These are phyloP conservation scores for Sinhomidia bicolor DNA, from an alignment of 2,888 invertebrate genomes.

Conservation along the genomic window DNA sequence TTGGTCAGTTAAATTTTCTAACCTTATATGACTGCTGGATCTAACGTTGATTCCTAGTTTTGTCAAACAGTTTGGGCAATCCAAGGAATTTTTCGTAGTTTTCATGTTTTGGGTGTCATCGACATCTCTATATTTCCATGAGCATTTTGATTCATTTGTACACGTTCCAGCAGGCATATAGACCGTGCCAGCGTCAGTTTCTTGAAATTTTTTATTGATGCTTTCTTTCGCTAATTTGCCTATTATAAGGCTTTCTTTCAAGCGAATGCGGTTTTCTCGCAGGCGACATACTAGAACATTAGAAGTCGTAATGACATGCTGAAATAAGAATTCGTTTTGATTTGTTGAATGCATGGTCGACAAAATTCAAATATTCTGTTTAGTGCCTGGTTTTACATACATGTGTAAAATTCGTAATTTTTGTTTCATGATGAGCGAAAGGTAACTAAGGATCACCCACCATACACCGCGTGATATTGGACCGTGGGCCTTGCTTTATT, in stretches of 20 bases:
- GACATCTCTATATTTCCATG: too few relatives aligned
- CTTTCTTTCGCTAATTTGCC: not conserved
- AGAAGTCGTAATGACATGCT: not conserved
- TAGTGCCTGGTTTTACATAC: too few relatives aligned
- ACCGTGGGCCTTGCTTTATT: too few relatives aligned
- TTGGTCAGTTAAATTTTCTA: not conserved
- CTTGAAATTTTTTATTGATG: not conserved
- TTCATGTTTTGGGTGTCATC: not conserved
- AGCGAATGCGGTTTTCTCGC: not conserved
- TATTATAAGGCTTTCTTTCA: not conserved
- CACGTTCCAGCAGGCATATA: too few relatives aligned
- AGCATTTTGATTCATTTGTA: too few relatives aligned
- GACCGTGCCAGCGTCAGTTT: too few relatives aligned
- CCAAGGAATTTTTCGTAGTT: not conserved
- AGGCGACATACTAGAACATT: not conserved
- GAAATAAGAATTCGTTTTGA: not conserved
- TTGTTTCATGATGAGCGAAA: too few relatives aligned
- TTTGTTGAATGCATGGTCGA: not conserved
- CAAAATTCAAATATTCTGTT: too few relatives aligned
- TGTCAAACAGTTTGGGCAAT: slow-evolving; percentile 8
- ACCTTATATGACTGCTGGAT: not conserved
- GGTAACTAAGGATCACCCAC: too few relatives aligned
- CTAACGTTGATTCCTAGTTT: not conserved
- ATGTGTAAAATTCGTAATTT: too few relatives aligned
- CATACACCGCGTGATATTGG: too few relatives aligned